These are phyloP conservation scores for Propithecus perrieri DNA, from an alignment of 2,797 vertebrate genomes.

Conservation along the genomic window DNA sequence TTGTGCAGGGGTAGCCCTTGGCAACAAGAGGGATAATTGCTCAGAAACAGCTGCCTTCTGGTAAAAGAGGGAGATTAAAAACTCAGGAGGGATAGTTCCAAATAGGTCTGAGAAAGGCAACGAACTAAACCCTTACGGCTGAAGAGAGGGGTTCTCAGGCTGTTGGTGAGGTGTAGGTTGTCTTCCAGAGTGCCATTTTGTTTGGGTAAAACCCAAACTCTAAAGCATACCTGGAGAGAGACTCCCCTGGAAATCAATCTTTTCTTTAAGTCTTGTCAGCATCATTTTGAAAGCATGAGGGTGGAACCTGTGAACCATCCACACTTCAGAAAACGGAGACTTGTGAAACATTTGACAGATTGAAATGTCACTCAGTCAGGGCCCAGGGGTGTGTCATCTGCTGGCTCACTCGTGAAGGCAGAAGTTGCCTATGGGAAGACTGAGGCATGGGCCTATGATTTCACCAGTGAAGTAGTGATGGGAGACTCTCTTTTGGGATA, in stretches of 20 bases:
- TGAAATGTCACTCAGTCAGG: neutral
- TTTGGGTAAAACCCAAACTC: neutral
- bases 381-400: too few species aligned
- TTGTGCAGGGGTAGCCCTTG: neutral
- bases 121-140: neutral
- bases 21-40: slow-evolving; percentile 31
- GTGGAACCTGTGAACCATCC: neutral
- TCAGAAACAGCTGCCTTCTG: slow-evolving; percentile 29
- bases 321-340: neutral
- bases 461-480: neutral
- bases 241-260: neutral
- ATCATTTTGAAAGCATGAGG: neutral
- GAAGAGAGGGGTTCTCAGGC: neutral
- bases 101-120: neutral
- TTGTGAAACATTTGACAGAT: neutral
- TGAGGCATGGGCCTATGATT: neutral
- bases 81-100: neutral
- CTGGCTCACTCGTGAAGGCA: neutral
- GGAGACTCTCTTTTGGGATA: neutral
- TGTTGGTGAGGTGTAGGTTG: neutral
- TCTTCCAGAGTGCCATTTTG: neutral
- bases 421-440: neutral
- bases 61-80: neutral
- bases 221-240: neutral
- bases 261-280: neutral